phyloP scores from a whole-genome alignment of 2,888 invertebrate genomes.

The Caenorhabditis panamensis region DNA sequence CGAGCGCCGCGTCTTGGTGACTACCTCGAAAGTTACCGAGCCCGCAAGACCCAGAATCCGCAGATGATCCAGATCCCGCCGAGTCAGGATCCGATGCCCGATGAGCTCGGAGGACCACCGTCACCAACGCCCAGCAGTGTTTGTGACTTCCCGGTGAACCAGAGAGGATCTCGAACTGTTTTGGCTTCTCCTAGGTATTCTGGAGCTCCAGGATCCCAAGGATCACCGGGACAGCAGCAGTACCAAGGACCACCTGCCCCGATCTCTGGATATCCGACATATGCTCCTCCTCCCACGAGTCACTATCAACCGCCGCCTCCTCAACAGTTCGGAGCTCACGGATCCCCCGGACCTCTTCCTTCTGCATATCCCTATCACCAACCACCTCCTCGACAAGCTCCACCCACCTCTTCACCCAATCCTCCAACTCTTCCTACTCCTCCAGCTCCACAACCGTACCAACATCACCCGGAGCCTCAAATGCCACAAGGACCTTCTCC shows the following conservation, averaged over 20 bases:
- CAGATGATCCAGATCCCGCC: conserved; percentile 2
- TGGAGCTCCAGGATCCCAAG: conserved; percentile 1
- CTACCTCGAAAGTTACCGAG: conserved; percentile 70
- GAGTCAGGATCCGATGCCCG: background rate
- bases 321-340: conserved; percentile 5
- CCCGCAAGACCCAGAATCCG: conserved; percentile 46
- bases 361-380: background rate
- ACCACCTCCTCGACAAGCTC: no score
- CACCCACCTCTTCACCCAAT: no score
- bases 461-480: background rate
- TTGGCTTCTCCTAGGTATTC: background rate
- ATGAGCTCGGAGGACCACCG: conserved; percentile 28
- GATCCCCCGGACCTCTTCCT: background rate
- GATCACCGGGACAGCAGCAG: background rate
- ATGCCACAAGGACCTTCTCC: background rate
- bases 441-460: conserved; percentile 14
- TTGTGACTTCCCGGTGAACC: conserved; percentile 42
- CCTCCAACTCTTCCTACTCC: conserved; percentile 20
- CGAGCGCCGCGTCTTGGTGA: conserved; percentile 65
- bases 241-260: no score
- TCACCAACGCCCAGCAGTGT: conserved; percentile 61
- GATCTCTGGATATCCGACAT: no score
- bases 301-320: background rate
- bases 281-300: background rate
- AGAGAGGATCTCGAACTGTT: background rate